Evolutionary conservation across 2,888 invertebrate species (phyloP).

Genomic region (Piscicola geometra): DNA sequence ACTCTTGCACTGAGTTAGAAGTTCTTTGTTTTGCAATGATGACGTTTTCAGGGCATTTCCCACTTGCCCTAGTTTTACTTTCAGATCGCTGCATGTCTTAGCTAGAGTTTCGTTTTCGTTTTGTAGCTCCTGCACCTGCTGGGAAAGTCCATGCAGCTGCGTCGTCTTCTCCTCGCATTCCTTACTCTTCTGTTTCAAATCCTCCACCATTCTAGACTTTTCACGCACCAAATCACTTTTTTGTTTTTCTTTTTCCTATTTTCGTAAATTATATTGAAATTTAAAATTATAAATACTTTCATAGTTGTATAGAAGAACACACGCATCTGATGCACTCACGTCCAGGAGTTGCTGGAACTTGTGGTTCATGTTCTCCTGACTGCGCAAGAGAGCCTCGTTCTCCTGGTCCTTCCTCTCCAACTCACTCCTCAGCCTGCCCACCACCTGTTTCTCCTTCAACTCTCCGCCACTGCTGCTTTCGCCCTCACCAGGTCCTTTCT

Average conservation of each 20-base stretch:
- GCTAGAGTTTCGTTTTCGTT: not conserved
- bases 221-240: not conserved
- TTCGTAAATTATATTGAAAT: not conserved
- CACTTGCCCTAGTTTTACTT: conserved; percentile 4
- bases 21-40: conserved; percentile 25
- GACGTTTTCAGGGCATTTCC: conserved; percentile 2
- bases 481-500: not conserved
- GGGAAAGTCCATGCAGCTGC: not conserved
- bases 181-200: conserved; percentile 24
- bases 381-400: not conserved
- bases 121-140: conserved; percentile 1
- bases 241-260: conserved; percentile 4
- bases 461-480: conserved; percentile 2
- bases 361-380: conserved; percentile 1
- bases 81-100: conserved; percentile 11
- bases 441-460: not conserved
- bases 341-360: not conserved
- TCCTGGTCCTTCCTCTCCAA: conserved; percentile 21
- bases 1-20: conserved; percentile 24
- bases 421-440: conserved; percentile 1
- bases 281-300: too few relatives aligned
- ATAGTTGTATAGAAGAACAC: too few relatives aligned
- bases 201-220: not conserved
- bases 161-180: not conserved
- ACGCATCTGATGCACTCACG: too few relatives aligned